A percentile compares a stretch with the other conserved stretches of the same genome.
These are phyloP conservation scores for Melanotaenia pygmaea DNA, from an alignment of 2,797 vertebrate species.

Conservation along the genomic window DNA sequence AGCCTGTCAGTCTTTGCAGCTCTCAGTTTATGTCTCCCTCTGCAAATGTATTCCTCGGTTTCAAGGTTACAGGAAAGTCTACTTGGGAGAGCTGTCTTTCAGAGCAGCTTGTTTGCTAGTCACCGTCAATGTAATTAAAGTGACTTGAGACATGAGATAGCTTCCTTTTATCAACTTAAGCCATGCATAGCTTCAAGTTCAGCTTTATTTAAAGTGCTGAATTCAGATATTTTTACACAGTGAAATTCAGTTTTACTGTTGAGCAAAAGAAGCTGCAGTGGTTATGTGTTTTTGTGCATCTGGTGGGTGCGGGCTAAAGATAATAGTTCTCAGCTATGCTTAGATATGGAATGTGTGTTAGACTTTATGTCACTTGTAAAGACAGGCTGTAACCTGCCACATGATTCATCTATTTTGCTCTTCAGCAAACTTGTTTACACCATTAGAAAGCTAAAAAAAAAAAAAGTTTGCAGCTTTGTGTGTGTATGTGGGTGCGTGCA, in stretches of 20 bases:
- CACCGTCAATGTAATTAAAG: slow-evolving; percentile 42
- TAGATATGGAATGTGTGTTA: slow-evolving; percentile 54
- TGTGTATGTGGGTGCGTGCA: slow-evolving; percentile 4
- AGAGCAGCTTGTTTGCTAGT: slow-evolving; percentile 43
- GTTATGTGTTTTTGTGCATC: slow-evolving; percentile 35
- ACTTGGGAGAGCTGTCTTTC: slow-evolving; percentile 48
- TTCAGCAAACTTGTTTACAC: slow-evolving; percentile 45
- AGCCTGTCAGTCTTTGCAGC: slow-evolving; percentile 55
- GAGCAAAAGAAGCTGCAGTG: slow-evolving; percentile 33
- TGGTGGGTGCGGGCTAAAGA: slow-evolving; percentile 35
- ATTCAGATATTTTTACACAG: background rate
- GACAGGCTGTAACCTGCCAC: slow-evolving; percentile 68
- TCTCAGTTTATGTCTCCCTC: slow-evolving; percentile 51
- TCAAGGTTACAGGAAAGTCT: slow-evolving; percentile 67
- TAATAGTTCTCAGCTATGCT: slow-evolving; percentile 48
- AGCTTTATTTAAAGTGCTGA: slow-evolving; percentile 28
- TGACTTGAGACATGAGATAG: slow-evolving; percentile 31
- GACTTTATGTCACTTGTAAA: slow-evolving; percentile 26
- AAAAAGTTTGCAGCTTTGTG: slow-evolving; percentile 19
- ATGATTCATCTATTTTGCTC: slow-evolving; percentile 49
- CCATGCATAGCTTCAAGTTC: slow-evolving; percentile 8
- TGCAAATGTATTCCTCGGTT: slow-evolving; percentile 47
- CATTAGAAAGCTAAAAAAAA: background rate
- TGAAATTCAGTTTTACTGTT: slow-evolving; percentile 16
- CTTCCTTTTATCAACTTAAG: slow-evolving; percentile 34